Evolutionary conservation across 2,888 invertebrate species (phyloP).

Genomic region (Parapristionchus giblindavisi): DNA sequence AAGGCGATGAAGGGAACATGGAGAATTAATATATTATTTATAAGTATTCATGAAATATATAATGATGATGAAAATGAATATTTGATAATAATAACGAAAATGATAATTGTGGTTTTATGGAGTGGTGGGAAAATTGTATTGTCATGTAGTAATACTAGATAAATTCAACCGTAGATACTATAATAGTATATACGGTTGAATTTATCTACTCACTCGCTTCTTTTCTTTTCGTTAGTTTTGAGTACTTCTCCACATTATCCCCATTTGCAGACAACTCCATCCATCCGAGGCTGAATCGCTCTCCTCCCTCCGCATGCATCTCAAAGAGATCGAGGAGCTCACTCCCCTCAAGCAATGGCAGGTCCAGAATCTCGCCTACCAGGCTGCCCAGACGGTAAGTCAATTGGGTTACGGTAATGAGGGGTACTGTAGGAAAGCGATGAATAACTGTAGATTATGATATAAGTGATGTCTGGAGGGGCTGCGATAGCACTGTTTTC

Average conservation of each 20-base stretch:
- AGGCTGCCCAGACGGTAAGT: constrained; percentile 86
- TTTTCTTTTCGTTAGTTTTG: no score
- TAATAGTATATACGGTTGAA: no score
- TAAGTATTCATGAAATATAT: no score
- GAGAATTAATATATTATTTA: no score
- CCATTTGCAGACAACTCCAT: constrained; percentile 74
- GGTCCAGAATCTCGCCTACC: constrained; percentile 74
- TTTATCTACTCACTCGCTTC: no score
- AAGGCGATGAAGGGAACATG: no score
- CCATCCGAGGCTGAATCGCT: constrained; percentile 81
- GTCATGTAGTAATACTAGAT: not conserved
- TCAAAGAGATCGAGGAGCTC: constrained; percentile 86
- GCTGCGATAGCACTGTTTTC: not conserved
- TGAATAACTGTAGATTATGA: not conserved
- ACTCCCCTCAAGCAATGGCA: constrained; percentile 88
- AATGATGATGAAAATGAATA: no score
- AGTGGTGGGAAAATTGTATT: not conserved
- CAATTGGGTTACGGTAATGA: no score
- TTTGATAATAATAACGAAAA: no score
- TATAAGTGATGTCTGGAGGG: not conserved
- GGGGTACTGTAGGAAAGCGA: no score
- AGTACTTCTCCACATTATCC: no score
- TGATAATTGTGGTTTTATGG: not conserved
- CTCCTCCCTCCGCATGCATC: constrained; percentile 82
- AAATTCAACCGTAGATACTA: no score